Evolutionary conservation across 2,888 invertebrate species (phyloP), one percentile per base, ranked within the genome.

Genomic region (Apeira syringaria): DNA sequence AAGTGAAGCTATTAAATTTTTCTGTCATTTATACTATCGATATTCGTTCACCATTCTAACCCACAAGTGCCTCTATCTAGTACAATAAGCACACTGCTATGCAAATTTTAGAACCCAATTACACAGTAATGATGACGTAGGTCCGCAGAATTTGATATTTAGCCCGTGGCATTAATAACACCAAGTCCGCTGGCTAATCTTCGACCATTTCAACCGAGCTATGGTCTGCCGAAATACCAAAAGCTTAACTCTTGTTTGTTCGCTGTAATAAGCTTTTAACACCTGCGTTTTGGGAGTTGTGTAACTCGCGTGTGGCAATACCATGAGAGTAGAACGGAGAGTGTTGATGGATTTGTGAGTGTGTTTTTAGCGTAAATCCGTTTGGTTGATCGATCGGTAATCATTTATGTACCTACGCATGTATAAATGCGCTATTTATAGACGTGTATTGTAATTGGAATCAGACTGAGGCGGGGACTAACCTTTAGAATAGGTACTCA

Each of bases 201-300:
- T 85, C 74, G 66, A 66, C 79, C 81, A 73, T 86, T 86, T 79
- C 71, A 72, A 61, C 69, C 69, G 66, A 71, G 77, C 70, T 68
- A 72, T 75, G 76, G 78, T 74, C 65, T 73, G 73, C 77, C 75
- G 79, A 79, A 48, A 82, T 77, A 75, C 78, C 74, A 64, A 68
- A 71, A 46, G 82, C 84, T 86, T 87, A 86, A 68, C 83, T 77
- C 81, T 80, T 86, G 84, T 88, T 88, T 86, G 88, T 83, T 68
- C 69, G 73, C 68, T 69, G 54, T 86, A 83, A 84, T 85, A 80
- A 76, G 81, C 74, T 84, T 83, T 85, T 84, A 85, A 81, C 87
- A 87, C 87, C 83, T 84, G 85, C 74, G 81, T 73, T 81, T 38
- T 64, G 66, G 58, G 67, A 74, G 70, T 81, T 80, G 74, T 75